Conservation (phyloP, 2,113 vertebrate genomes). For the Oncorhynchus nerka region DNA sequence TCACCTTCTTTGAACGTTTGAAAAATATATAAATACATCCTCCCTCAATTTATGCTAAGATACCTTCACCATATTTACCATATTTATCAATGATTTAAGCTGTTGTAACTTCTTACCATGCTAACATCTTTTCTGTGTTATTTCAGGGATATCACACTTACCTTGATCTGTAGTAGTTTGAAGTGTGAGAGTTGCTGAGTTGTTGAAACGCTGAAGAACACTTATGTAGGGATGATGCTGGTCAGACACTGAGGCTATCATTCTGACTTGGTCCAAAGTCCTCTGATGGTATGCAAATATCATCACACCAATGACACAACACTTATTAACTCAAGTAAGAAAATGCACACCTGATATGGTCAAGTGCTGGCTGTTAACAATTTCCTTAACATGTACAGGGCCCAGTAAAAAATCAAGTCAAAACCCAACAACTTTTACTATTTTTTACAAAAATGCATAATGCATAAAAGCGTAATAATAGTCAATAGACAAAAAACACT, state of each 20-base stretch:
- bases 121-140: background rate
- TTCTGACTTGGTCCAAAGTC: background rate
- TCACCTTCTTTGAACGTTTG: too few relatives aligned
- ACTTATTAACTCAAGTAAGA: too few relatives aligned
- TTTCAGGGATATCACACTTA: slow-evolving; percentile 18
- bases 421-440: too few relatives aligned
- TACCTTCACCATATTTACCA: background rate
- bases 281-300: slow-evolving; percentile 60
- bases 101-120: background rate
- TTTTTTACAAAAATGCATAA: too few relatives aligned
- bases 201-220: background rate
- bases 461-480: too few relatives aligned
- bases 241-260: background rate
- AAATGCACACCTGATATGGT: too few relatives aligned
- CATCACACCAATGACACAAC: background rate
- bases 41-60: background rate
- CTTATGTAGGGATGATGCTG: background rate
- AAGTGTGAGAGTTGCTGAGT: background rate
- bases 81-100: background rate
- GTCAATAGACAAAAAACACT: too few relatives aligned
- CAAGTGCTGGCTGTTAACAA: too few relatives aligned
- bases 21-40: too few relatives aligned
- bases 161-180: slow-evolving; percentile 30
- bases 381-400: too few relatives aligned
- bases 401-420: too few relatives aligned